Evolutionary conservation across 1,140 invertebrate species (phyloP).

Genomic region (Zeugodacus cucurbitae): DNA sequence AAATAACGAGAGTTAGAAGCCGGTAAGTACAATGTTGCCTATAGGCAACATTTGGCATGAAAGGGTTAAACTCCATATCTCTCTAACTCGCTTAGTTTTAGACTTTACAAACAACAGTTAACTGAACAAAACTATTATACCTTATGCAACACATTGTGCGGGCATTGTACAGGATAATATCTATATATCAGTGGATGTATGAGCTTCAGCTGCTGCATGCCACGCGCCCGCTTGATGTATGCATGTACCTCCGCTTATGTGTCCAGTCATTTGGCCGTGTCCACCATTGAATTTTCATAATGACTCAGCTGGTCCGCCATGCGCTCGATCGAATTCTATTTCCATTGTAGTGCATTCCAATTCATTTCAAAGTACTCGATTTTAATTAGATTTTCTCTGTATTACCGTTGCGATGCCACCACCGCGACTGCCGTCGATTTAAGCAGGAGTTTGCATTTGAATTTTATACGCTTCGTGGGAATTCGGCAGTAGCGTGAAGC

Average conservation of each 20-base stretch:
- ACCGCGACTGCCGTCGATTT: neutral
- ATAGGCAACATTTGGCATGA: too few relatives aligned
- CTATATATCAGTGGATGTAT: too few relatives aligned
- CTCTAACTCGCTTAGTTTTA: too few relatives aligned
- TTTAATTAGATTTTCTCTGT: constrained; percentile 22
- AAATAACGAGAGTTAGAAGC: too few relatives aligned
- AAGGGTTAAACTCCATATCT: too few relatives aligned
- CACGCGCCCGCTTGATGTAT: neutral
- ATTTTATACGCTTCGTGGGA: constrained; percentile 3
- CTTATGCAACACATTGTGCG: too few relatives aligned
- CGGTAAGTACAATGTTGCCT: too few relatives aligned
- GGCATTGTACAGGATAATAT: too few relatives aligned
- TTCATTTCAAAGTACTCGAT: constrained; percentile 28
- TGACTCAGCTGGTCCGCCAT: neutral
- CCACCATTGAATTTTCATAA: constrained; percentile 14
- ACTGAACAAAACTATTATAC: too few relatives aligned
- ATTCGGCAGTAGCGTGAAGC: neutral
- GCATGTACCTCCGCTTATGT: neutral
- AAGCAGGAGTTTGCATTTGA: neutral
- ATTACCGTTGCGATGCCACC: neutral
- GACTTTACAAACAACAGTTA: too few relatives aligned
- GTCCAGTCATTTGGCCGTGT: neutral
- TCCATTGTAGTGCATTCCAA: constrained; percentile 7
- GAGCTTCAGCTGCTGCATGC: neutral
- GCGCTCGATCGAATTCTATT: constrained; percentile 11